These are phyloP conservation scores for Podarcis muralis DNA, from an alignment of 2,113 vertebrate genomes.

Conservation along the genomic window DNA sequence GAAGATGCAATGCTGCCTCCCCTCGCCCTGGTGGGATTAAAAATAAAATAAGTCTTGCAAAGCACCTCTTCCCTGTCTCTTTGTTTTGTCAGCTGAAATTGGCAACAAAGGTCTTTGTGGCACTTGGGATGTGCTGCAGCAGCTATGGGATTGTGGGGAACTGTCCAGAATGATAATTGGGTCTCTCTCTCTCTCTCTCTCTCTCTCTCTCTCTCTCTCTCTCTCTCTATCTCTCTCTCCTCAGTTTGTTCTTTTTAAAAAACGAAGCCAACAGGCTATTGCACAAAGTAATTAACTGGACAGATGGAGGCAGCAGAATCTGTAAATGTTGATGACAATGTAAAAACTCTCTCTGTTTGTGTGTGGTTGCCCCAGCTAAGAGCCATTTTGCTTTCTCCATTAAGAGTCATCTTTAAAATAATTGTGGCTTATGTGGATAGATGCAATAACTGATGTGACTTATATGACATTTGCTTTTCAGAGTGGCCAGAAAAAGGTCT, in stretches of 20 bases:
- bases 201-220: neutral
- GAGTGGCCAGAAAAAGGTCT: neutral
- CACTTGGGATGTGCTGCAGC: constrained; percentile 35
- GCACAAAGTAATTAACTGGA: constrained; percentile 69
- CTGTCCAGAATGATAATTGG: constrained; percentile 66
- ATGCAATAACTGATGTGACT: neutral
- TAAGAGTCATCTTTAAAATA: constrained; percentile 22
- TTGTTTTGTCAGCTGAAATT: constrained; percentile 26
- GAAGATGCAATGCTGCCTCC: constrained; percentile 20
- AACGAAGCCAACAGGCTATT: constrained; percentile 46
- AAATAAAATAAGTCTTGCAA: neutral
- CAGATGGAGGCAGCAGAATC: constrained; percentile 58
- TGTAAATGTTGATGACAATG: constrained; percentile 45
- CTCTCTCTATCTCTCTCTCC: neutral
- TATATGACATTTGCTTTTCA: neutral
- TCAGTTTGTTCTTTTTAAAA: neutral
- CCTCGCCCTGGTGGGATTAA: neutral
- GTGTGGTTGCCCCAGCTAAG: neutral
- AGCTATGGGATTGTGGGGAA: constrained; percentile 16
- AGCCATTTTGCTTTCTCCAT: neutral
- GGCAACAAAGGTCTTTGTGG: constrained; percentile 30
- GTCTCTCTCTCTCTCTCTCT: neutral
- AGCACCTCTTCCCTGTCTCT: constrained; percentile 6
- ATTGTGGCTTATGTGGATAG: constrained; percentile 6
- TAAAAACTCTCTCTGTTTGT: neutral